These are phyloP conservation scores for Nesoenas mayeri DNA, from an alignment of 2,113 vertebrate genomes.

Conservation along the genomic window DNA sequence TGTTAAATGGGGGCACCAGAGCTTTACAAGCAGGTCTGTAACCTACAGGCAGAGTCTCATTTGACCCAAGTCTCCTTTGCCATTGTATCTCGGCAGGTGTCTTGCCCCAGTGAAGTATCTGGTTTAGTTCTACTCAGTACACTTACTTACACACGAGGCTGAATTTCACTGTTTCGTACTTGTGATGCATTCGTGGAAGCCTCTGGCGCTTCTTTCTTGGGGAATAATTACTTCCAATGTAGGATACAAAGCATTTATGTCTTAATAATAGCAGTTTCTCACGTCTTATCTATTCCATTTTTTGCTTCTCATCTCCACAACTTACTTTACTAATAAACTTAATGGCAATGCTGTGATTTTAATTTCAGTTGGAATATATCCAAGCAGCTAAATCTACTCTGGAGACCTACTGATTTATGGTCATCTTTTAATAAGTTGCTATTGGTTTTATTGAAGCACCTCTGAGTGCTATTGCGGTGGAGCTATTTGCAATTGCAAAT, in stretches of 20 bases:
- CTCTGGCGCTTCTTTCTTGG: background rate
- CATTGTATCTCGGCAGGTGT: background rate
- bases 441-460: conserved; percentile 5
- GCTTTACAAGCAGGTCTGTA: background rate
- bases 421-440: conserved; percentile 31
- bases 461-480: background rate
- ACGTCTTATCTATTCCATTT: background rate
- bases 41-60: background rate
- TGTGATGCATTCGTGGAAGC: background rate
- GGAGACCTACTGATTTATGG: conserved; percentile 8
- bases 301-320: background rate
- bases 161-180: background rate
- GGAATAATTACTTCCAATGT: background rate
- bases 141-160: background rate
- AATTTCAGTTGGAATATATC: conserved; percentile 9
- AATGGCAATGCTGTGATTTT: background rate
- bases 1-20: background rate
- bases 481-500: conserved; percentile 4
- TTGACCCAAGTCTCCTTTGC: background rate
- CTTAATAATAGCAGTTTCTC: conserved; percentile 5
- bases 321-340: background rate
- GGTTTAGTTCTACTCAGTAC: background rate
- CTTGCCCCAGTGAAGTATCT: background rate
- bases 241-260: background rate
- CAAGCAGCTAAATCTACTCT: background rate